Evolutionary conservation across 2,113 vertebrate genomes (phyloP), one percentile per base, ranked within the genome.

Genomic region (Polyodon spathula): DNA sequence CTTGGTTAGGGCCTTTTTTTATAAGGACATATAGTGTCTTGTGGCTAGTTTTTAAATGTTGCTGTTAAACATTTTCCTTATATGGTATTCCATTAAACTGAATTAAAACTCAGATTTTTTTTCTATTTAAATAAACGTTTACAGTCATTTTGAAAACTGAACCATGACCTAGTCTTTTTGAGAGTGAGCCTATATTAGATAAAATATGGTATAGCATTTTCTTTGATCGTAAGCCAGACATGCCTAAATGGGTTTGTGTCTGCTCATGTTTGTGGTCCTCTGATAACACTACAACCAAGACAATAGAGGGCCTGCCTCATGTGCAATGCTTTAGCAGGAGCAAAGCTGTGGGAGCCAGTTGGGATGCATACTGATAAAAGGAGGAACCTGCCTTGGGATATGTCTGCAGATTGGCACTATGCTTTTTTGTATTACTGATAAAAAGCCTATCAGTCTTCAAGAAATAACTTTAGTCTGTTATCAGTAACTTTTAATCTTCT

Each of bases 291-390:
- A 10, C 4, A 52, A 57, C 38, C 8, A 15, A 63, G 17, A 60
- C 56, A 67, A 65, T 61, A 55, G 58, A 48, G 16, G 4, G 5
- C 17, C n/a, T 27, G 11, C 15, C 4, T 54, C 48, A 37, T 12
- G 37, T 67, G 40, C 51, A 57, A 58, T 60, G 62, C 37, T 50
- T 56, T 12, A 27, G 44, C 53, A 58, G 14, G 43, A 60, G 48
- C 9, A n/a, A 27, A 50, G 56, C 40, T 37, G 44, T 50, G 50
- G 54, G 58, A 65, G 48, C 37, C 55, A 15, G 27, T 5, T 61
- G 54, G 56, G 51, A 60, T 61, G 37, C 41, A 51, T 54, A 16
- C 27, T 38, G n/a, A 46, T 44, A 11, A 37, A n/a, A 65, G 51
- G 58, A 51, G 43, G 16, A 63, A 50, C 56, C 38, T 54, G 37